These are phyloP conservation scores for Asarcornis scutulata DNA, from an alignment of 2,113 vertebrate species.

Conservation along the genomic window DNA sequence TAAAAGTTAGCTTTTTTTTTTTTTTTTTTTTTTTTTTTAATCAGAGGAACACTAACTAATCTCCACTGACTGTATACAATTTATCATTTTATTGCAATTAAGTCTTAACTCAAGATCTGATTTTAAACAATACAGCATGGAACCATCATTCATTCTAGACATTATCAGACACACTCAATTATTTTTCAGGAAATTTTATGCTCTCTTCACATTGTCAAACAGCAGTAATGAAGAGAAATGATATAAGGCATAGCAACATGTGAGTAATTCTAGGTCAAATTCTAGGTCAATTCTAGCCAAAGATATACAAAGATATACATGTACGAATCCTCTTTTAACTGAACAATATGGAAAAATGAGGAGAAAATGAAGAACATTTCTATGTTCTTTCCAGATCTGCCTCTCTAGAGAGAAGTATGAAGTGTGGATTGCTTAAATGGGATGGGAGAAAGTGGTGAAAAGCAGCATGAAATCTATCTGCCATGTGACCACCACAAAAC, in stretches of 20 bases:
- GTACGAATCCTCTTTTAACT: constrained; percentile 37
- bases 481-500: neutral
- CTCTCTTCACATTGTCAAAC: neutral
- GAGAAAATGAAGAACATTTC: constrained; percentile 1
- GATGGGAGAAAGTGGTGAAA: neutral
- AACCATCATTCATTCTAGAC: neutral
- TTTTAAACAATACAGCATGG: neutral
- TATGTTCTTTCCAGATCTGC: neutral
- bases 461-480: neutral
- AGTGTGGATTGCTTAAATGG: neutral
- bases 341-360: neutral
- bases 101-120: neutral
- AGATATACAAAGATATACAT: constrained; percentile 43
- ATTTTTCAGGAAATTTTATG: neutral
- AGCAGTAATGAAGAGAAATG: neutral
- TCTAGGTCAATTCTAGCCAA: neutral
- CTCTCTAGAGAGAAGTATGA: constrained; percentile 12
- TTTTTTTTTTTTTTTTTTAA: neutral
- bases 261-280: neutral
- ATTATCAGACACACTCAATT: neutral
- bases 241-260: constrained; percentile 1
- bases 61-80: neutral
- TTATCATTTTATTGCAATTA: neutral
- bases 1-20: neutral
- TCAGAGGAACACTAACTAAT: neutral